phyloP scores from a whole-genome alignment of 2,113 vertebrate species.

The Pundamilia nyererei region DNA sequence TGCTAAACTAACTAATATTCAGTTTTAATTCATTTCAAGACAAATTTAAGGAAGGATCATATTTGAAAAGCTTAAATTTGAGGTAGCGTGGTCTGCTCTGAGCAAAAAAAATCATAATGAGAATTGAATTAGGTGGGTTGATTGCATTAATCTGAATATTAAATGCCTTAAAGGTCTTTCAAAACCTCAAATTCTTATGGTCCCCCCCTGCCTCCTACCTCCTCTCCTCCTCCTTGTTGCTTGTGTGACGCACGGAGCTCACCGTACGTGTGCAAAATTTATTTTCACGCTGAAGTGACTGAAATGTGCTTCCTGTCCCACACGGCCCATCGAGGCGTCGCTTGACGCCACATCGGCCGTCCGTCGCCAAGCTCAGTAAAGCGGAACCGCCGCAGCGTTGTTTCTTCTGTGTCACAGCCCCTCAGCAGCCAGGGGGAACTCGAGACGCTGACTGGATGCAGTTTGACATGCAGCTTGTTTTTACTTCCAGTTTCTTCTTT shows the following conservation, averaged over 20 bases:
- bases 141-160: not conserved
- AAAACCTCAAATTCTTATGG: not conserved
- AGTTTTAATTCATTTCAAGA: not conserved
- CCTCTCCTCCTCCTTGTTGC: not conserved
- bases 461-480: conserved; percentile 27
- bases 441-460: conserved; percentile 9
- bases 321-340: not conserved
- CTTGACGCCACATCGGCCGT: not conserved
- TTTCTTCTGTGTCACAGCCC: not conserved
- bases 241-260: not conserved
- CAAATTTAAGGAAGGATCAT: not conserved
- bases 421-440: not conserved
- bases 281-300: not conserved
- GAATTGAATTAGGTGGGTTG: not conserved
- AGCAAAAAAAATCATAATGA: not conserved
- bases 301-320: conserved; percentile 4
- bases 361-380: not conserved
- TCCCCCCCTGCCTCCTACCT: not conserved
- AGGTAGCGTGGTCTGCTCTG: not conserved
- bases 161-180: not conserved
- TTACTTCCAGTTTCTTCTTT: not conserved
- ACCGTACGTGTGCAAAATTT: not conserved
- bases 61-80: not conserved
- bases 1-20: not conserved
- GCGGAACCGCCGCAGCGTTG: not conserved